Evolutionary conservation across 1,140 invertebrate species (phyloP), one percentile per base, ranked within the genome.

Genomic region (Sinella curviseta): DNA sequence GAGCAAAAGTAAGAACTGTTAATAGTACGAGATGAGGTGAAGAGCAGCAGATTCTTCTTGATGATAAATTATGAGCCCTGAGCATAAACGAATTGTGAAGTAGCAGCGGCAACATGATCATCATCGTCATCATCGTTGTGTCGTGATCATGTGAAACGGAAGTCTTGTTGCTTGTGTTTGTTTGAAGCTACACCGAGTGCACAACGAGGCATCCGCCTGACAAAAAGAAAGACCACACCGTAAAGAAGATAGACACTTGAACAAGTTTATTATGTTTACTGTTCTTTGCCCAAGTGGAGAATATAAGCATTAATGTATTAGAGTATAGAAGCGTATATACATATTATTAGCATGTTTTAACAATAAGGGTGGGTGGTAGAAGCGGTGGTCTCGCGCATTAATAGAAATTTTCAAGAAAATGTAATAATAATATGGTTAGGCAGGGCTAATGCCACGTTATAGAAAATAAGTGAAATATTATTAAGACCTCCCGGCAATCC

Each of bases 11-110:
- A 31, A 70, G 26, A 30, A 24, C 65, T 70, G 26, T 24, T 70
- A 70, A 70, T 70, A 70, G 65, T 33, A 70, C 16, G 24, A 48
- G 20, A 48, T 48, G 39, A 70, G 65, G 65, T 70, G 65, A 70
- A 70, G 26, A 70, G 65, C 3, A 70, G 65, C 26, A 70, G 65
- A 70, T 33, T 70, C 8, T 70, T n/a, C n/a, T 26, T 31, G 12
- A 70, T 33, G 65, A 70, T 70, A 70, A 70, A 70, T 70, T 80
- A 65, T 67, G 78, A 36, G 77, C 77, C 20, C 14, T 34, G 77
- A 70, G 55, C 39, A 73, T 76, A 36, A 54, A 74, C 57, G 54
- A 31, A 48, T 33, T 60, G 55, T n/a, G n/a, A n/a, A n/a, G n/a
- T n/a, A n/a, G n/a, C n/a, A n/a, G n/a, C n/a, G n/a, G n/a, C n/a